These are phyloP conservation scores for Musca vetustissima DNA, from an alignment of 1,140 invertebrate genomes.

Conservation along the genomic window DNA sequence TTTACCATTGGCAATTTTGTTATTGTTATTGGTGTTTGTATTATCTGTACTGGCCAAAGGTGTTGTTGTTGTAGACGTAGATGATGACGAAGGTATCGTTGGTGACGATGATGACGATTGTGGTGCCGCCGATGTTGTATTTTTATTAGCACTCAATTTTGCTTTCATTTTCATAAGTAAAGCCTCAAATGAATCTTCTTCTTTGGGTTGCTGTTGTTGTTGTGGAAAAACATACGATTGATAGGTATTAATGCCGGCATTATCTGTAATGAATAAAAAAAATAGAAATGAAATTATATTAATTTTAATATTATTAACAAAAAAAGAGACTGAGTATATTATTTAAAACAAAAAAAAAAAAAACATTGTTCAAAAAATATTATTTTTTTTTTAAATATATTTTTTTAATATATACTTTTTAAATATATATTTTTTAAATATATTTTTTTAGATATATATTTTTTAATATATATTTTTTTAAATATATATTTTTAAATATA, in stretches of 20 bases:
- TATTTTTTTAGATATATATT: too few species aligned
- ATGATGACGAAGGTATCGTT: too few species aligned
- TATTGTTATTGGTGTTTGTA: neutral
- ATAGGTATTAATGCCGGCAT: slow-evolving; percentile 51
- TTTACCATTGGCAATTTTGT: neutral
- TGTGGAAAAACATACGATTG: slow-evolving; percentile 48
- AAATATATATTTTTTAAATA: too few species aligned
- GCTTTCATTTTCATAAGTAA: slow-evolving; percentile 48
- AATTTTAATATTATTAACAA: too few species aligned
- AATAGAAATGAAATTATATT: too few species aligned
- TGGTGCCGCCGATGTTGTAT: neutral
- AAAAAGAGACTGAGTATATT: too few species aligned
- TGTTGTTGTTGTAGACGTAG: too few species aligned
- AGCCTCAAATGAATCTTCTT: slow-evolving; percentile 51
- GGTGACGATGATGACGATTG: neutral
- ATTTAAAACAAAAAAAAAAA: too few species aligned
- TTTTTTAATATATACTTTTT: too few species aligned
- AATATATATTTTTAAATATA: too few species aligned
- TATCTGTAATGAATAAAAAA: slow-evolving; percentile 31
- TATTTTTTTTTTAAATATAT: too few species aligned
- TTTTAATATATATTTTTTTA: neutral
- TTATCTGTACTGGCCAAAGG: neutral
- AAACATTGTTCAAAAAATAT: too few species aligned
- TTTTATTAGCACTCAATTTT: slow-evolving; percentile 45
- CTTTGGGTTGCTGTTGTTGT: slow-evolving; percentile 32